Conservation (phyloP, 1,140 invertebrate genomes). For the Aphidius ervi region DNA sequence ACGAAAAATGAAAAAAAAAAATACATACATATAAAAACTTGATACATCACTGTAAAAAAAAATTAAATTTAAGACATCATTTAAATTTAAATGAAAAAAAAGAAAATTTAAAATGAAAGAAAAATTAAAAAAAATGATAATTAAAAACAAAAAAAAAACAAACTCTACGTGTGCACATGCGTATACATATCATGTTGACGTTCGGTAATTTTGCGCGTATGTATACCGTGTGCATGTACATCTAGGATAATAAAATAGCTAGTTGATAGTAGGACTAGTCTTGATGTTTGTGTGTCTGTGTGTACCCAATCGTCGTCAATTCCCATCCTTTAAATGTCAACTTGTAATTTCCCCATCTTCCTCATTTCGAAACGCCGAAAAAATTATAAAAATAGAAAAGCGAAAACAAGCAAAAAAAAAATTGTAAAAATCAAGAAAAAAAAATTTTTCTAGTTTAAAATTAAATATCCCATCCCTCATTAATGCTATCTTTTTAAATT, state of each 20-base stretch:
- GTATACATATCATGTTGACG: constrained; percentile 30
- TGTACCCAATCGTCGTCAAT: constrained; percentile 43
- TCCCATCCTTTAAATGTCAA: constrained; percentile 22
- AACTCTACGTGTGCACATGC: constrained; percentile 28
- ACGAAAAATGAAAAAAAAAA: constrained; percentile 15
- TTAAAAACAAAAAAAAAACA: constrained; percentile 17
- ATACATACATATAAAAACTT: too few relatives aligned
- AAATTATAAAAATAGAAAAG: background rate
- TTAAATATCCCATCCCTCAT: too few relatives aligned
- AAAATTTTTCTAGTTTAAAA: too few relatives aligned
- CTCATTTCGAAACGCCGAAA: constrained; percentile 11
- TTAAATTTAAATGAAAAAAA: too few relatives aligned
- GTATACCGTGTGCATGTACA: constrained; percentile 39
- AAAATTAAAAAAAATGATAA: constrained; percentile 9
- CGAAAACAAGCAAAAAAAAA: background rate
- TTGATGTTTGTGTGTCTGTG: constrained; percentile 49
- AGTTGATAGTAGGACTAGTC: constrained; percentile 51
- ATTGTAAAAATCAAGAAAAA: background rate
- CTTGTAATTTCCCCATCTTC: constrained; percentile 18
- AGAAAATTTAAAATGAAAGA: constrained; percentile 23
- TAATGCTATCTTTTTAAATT: background rate
- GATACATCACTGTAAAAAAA: too few relatives aligned
- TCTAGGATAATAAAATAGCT: constrained; percentile 41
- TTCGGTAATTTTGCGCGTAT: constrained; percentile 25
- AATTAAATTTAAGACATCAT: too few relatives aligned